A percentile compares a stretch with the other conserved stretches of the same genome.
Conservation (phyloP, 2,113 vertebrate species). For the Rhynchomys soricoides region DNA sequence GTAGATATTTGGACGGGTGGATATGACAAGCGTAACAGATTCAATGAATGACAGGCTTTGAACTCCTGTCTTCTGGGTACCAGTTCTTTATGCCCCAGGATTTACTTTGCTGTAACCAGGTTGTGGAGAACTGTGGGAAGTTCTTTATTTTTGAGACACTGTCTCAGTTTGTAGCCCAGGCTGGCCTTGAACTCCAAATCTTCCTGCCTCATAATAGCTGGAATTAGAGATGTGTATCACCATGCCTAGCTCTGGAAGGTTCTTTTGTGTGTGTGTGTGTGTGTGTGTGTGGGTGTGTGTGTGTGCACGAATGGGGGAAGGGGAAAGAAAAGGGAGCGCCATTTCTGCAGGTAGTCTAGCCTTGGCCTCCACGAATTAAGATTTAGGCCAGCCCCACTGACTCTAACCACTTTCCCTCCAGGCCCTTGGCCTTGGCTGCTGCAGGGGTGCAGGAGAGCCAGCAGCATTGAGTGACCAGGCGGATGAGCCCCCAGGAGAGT, state of each 20-base stretch:
- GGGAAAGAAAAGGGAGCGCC: not conserved
- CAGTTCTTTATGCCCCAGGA: not conserved
- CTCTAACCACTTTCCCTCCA: not conserved
- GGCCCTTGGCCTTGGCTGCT: constrained; percentile 27
- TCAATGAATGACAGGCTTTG: not conserved
- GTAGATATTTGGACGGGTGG: not conserved
- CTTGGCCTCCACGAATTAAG: not conserved
- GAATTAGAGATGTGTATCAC: not conserved
- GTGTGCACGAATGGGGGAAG: not conserved
- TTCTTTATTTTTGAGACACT: not conserved
- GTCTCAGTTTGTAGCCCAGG: not conserved
- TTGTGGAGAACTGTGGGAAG: not conserved
- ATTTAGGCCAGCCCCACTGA: not conserved
- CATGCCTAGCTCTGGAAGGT: not conserved
- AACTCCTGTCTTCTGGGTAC: not conserved
- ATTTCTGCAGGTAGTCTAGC: not conserved
- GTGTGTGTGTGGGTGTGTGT: not conserved
- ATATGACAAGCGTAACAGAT: not conserved
- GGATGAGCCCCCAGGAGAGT: constrained; percentile 68
- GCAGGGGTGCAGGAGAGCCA: not conserved
- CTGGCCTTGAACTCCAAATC: not conserved
- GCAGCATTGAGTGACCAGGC: not conserved
- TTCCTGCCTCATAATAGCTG: not conserved
- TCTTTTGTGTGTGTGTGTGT: not conserved
- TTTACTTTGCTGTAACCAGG: not conserved